Evolutionary conservation across 2,113 vertebrate genomes (phyloP), one percentile per base, ranked within the genome.

Genomic region (Gulo gulo): DNA sequence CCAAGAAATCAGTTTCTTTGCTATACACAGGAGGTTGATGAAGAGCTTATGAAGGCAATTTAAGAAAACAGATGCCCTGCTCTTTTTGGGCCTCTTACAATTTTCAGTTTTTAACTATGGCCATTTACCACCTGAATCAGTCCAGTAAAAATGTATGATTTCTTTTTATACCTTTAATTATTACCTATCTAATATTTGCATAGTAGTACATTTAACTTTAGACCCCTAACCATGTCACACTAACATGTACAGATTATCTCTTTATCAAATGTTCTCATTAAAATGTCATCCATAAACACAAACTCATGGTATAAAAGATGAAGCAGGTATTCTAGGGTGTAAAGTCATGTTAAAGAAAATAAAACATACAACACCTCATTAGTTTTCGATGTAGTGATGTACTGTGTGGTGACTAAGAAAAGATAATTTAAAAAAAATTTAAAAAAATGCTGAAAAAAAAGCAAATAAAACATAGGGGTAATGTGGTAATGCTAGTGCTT

Each of bases 181-280:
- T 83, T 91, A 47, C 24, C 18, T 61, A 47, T 29, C 18, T 67
- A 87, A 87, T 94, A 69, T 86, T 80, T 82, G 65, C 57, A 55
- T 7, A 78, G 10, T 31, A 91, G 23, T 65, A 4, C 9, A 93
- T 59, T 88, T 91, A 88, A n/a, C 52, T 79, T 95, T 63, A 96
- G 59, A 57, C n/a, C 61, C 45, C 71, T 97, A 39, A 26, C 14
- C 29, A 23, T 52, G 1, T 39, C 45, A 83, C 7, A 91, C 31
- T 65, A 47, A 92, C 85, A 90, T 61, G 34, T 21, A 71, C 34
- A 95, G 23, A 74, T 52, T 95, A 67, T 74, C 26, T 47, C 13
- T 88, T 92, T 78, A 39, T 95, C 18, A 91, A 71, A 91, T 65
- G 7, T 91, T 93, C 69, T 87, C 24, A 73, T 87, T 96, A 88